Evolutionary conservation across 2,113 vertebrate species (phyloP).

Genomic region (Limnothrissa miodon): DNA sequence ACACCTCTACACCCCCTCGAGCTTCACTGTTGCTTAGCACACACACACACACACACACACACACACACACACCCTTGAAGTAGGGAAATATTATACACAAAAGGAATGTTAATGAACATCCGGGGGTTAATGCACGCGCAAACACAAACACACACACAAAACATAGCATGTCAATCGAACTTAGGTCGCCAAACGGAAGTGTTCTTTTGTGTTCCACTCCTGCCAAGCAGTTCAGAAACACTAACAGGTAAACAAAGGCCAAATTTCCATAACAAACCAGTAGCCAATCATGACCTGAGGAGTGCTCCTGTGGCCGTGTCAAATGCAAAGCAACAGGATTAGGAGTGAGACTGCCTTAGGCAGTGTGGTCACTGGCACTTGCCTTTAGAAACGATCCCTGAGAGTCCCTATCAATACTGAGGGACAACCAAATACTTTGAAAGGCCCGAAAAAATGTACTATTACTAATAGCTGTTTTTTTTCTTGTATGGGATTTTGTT

Average conservation of each 20-base stretch:
- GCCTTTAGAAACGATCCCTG: not conserved
- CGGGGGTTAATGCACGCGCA: not conserved
- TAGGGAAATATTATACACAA: constrained; percentile 13
- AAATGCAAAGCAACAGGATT: constrained; percentile 2
- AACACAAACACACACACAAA: constrained; percentile 3
- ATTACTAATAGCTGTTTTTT: no score
- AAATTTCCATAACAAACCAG: constrained; percentile 7
- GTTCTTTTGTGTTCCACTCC: not conserved
- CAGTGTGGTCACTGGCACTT: not conserved
- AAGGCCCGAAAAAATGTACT: not conserved
- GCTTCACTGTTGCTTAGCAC: not conserved
- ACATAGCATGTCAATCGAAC: not conserved
- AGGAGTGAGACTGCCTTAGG: not conserved
- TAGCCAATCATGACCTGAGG: not conserved
- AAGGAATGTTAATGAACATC: constrained; percentile 21
- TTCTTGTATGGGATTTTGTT: no score
- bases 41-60: not conserved
- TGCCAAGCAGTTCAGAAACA: not conserved
- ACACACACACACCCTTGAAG: not conserved
- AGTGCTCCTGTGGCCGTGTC: not conserved
- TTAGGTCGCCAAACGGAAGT: not conserved
- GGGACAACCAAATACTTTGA: not conserved
- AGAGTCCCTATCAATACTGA: not conserved
- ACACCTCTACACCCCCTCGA: not conserved
- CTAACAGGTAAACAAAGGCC: not conserved